phyloP scores from a whole-genome alignment of 1,140 invertebrate genomes.

The Homalodisca vitripennis region DNA sequence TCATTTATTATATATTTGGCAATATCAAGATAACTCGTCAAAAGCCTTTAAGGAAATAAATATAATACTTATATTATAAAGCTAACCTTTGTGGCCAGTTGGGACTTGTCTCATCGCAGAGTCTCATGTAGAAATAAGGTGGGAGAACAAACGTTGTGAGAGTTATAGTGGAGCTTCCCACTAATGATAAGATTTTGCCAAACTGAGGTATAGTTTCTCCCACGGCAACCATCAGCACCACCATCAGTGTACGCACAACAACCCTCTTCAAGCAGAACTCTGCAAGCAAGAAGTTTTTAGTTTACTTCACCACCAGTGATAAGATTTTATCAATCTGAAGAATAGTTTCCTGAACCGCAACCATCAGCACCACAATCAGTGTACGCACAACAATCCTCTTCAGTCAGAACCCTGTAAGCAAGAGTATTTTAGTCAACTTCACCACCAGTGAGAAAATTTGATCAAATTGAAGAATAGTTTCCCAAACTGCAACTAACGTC shows the following conservation, averaged over 20 bases:
- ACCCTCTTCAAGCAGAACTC: slow-evolving; percentile 64
- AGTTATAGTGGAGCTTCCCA: slow-evolving; percentile 67
- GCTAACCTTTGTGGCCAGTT: slow-evolving; percentile 47
- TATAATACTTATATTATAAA: background rate
- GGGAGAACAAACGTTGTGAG: slow-evolving; percentile 67
- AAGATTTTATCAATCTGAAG: slow-evolving; percentile 56
- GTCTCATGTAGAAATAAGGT: slow-evolving; percentile 63
- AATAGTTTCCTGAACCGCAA: slow-evolving; percentile 66
- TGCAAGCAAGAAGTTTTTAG: slow-evolving; percentile 47
- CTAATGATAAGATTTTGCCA: slow-evolving; percentile 66
- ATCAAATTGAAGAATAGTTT: slow-evolving; percentile 63
- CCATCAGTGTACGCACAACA: slow-evolving; percentile 56
- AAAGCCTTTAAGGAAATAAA: background rate
- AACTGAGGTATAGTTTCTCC: slow-evolving; percentile 67
- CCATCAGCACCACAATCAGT: slow-evolving; percentile 55
- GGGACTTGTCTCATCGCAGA: slow-evolving; percentile 48
- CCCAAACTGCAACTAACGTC: slow-evolving; percentile 62
- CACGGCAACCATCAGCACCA: slow-evolving; percentile 60
- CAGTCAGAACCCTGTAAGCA: slow-evolving; percentile 59
- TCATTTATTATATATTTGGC: background rate
- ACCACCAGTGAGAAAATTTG: background rate
- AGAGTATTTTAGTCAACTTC: slow-evolving; percentile 22
- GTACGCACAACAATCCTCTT: slow-evolving; percentile 60
- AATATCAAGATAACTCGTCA: background rate
- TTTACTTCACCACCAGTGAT: background rate